Conservation (phyloP, 2,113 vertebrate species). For the Barnardius zonarius region DNA sequence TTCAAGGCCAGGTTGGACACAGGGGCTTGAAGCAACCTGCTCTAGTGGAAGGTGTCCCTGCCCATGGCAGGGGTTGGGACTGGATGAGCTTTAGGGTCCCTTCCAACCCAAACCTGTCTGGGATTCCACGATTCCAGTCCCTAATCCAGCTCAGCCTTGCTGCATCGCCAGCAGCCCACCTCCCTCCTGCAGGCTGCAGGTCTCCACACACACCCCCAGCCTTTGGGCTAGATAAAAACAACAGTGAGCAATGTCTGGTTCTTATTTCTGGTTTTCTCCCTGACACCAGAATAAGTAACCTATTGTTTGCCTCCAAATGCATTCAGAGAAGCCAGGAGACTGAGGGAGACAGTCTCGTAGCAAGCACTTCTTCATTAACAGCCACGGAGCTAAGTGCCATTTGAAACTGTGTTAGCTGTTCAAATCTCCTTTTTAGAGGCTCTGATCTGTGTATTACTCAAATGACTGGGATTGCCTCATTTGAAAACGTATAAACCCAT, state of each 20-base stretch:
- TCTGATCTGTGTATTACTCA: not conserved
- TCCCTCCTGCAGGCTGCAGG: not conserved
- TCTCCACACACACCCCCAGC: not conserved
- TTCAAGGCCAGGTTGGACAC: too few species aligned
- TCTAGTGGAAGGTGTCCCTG: too few species aligned
- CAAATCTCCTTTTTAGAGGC: not conserved
- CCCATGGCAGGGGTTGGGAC: too few species aligned
- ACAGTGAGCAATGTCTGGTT: not conserved
- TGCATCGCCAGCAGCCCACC: rapidly evolving
- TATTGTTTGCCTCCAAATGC: not conserved
- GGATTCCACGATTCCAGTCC: not conserved
- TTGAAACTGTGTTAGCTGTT: not conserved
- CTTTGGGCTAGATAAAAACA: not conserved
- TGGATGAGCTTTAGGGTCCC: not conserved
- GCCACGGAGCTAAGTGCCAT: not conserved
- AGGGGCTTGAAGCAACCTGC: not conserved
- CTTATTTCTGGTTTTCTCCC: not conserved
- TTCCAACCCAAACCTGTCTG: not conserved
- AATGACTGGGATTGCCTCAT: slow-evolving; percentile 15
- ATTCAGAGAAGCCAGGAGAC: not conserved
- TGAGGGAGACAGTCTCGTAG: not conserved
- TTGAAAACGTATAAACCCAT: slow-evolving; percentile 23
- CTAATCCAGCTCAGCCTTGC: not conserved
- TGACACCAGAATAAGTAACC: not conserved
- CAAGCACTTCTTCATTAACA: not conserved